These are phyloP conservation scores for Carcharodon carcharias DNA, from an alignment of 2,797 vertebrate species.

Conservation along the genomic window DNA sequence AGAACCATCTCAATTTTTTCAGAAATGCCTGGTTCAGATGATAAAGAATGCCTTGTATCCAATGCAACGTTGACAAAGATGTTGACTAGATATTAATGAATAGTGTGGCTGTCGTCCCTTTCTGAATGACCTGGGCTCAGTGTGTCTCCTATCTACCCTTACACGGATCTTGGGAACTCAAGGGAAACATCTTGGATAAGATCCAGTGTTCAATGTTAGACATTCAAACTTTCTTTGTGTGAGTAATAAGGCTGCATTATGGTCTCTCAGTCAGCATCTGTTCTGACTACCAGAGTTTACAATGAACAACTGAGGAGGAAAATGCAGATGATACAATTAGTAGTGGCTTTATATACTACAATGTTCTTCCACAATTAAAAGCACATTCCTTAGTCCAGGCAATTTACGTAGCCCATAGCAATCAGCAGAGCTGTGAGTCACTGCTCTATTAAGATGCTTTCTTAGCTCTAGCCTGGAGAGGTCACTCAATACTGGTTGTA, in stretches of 20 bases:
- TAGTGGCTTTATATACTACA: background rate
- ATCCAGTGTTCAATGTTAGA: background rate
- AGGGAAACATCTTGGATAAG: background rate
- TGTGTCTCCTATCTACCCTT: background rate
- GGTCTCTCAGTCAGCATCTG: background rate
- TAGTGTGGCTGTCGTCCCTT: background rate
- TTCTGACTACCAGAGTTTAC: background rate
- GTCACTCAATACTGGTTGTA: background rate
- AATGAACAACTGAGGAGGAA: background rate
- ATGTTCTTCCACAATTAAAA: background rate
- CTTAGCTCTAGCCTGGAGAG: background rate
- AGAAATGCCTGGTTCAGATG: background rate
- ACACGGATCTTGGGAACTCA: background rate
- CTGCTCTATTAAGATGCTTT: background rate
- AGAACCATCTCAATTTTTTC: background rate
- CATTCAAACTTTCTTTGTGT: background rate
- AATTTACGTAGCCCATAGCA: background rate
- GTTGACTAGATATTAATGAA: background rate
- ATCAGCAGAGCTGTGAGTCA: background rate
- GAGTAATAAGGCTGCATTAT: background rate
- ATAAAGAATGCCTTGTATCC: background rate
- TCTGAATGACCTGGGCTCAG: background rate
- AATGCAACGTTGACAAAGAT: background rate
- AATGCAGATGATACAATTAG: background rate
- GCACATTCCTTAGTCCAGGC: background rate